Evolutionary conservation across 2,113 vertebrate genomes (phyloP).

Genomic region (Setophaga petechia): DNA sequence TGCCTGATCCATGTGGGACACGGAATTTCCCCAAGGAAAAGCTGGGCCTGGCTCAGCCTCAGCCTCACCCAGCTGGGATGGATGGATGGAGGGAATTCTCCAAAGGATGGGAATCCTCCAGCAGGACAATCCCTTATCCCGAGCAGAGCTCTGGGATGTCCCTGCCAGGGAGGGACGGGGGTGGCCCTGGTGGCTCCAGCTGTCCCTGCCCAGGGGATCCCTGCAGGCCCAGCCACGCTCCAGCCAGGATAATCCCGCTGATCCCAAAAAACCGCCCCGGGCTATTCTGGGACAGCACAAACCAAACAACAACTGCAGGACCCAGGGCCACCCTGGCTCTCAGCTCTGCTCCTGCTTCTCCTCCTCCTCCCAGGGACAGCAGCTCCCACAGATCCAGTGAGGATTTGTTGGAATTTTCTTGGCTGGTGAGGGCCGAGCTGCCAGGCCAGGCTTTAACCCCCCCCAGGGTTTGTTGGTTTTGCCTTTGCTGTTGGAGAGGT

Average conservation of each 20-base stretch:
- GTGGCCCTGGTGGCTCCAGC: background rate
- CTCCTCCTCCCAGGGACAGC: background rate
- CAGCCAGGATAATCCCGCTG: background rate
- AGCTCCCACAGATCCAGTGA: background rate
- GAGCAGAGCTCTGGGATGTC: background rate
- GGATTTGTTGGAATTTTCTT: background rate
- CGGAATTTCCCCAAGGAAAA: no score
- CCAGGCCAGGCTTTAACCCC: background rate
- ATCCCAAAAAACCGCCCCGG: background rate
- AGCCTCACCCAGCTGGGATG: background rate
- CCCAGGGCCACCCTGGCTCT: background rate
- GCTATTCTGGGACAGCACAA: background rate
- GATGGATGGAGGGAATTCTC: rapidly evolving
- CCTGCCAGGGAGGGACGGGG: background rate
- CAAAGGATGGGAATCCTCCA: background rate
- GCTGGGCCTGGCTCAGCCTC: no score
- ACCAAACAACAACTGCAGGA: slow-evolving; percentile 28
- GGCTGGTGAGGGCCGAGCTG: background rate
- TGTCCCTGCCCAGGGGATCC: background rate
- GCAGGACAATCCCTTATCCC: background rate
- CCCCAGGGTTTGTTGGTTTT: background rate
- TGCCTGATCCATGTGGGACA: no score
- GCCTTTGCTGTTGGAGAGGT: background rate
- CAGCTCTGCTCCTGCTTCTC: background rate
- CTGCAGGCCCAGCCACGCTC: background rate